These are phyloP conservation scores for Physeter macrocephalus DNA, from an alignment of 2,113 vertebrate species.

Conservation along the genomic window DNA sequence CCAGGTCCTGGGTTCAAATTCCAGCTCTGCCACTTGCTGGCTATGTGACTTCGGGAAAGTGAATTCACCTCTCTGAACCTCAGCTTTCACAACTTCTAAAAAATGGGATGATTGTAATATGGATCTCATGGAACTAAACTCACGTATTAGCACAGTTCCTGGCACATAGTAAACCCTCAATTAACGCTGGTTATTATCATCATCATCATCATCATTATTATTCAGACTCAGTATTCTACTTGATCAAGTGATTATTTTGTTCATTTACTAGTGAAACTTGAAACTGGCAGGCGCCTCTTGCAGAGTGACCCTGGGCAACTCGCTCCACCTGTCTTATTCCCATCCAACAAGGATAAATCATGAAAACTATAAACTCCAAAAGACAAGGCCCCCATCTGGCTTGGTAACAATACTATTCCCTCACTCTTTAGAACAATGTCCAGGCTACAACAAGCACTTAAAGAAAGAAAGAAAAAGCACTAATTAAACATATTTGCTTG, in stretches of 20 bases:
- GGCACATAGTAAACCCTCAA: not conserved
- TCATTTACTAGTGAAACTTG: not conserved
- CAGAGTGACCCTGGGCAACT: not conserved
- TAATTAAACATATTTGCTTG: not conserved
- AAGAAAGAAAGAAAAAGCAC: not conserved
- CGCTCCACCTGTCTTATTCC: not conserved
- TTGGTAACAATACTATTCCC: not conserved
- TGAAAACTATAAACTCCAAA: not conserved
- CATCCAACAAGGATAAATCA: not conserved
- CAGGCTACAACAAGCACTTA: not conserved
- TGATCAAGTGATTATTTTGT: not conserved
- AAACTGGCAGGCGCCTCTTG: not conserved
- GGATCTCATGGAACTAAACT: not conserved
- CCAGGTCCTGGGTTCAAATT: not conserved
- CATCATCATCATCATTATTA: not conserved
- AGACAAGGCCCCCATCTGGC: not conserved
- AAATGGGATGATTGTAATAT: not conserved
- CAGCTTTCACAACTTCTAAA: not conserved
- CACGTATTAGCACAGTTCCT: not conserved
- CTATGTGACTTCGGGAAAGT: not conserved
- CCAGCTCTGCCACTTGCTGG: not conserved
- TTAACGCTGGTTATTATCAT: not conserved
- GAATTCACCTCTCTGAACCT: not conserved
- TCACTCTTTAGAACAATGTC: not conserved
- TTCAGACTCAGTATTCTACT: not conserved